These are phyloP conservation scores for Drosophila nebulosa DNA, from an alignment of 1,140 invertebrate species.

Conservation along the genomic window DNA sequence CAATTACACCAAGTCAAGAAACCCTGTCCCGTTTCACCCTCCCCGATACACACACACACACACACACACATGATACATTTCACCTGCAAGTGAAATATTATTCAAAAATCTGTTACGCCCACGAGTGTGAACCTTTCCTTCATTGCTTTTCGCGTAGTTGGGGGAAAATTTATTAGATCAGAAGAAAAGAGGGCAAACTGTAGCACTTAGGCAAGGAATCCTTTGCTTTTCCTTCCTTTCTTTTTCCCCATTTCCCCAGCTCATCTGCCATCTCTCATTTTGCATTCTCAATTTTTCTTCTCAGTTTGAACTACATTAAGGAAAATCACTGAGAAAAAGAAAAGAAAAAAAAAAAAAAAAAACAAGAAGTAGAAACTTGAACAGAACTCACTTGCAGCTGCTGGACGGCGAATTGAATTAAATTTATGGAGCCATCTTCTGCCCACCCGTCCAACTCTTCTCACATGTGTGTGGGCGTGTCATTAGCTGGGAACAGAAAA, in stretches of 20 bases:
- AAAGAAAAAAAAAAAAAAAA: too few relatives aligned
- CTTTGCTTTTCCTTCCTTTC: constrained; percentile 15
- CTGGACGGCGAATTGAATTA: constrained; percentile 67
- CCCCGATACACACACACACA: constrained; percentile 7
- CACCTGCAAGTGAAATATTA: constrained; percentile 75
- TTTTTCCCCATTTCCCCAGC: too few relatives aligned
- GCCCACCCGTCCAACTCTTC: not conserved
- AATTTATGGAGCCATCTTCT: constrained; percentile 55
- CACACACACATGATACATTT: constrained; percentile 62
- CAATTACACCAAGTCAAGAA: constrained; percentile 50
- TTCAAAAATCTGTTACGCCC: constrained; percentile 71
- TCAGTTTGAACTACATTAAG: constrained; percentile 70
- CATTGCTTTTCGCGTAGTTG: constrained; percentile 36
- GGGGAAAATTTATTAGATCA: constrained; percentile 66
- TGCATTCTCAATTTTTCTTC: constrained; percentile 12
- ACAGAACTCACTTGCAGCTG: constrained; percentile 70
- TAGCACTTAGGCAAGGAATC: constrained; percentile 54
- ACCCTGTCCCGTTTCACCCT: not conserved
- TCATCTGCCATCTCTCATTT: constrained; percentile 15
- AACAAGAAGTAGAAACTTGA: too few relatives aligned
- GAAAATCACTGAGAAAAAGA: constrained; percentile 60
- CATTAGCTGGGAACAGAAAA: constrained; percentile 46
- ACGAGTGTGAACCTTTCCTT: not conserved
- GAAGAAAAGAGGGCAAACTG: constrained; percentile 11
- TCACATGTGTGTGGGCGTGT: constrained; percentile 34